phyloP scores from a whole-genome alignment of 2,888 invertebrate species.

The Apocheima hispidaria region DNA sequence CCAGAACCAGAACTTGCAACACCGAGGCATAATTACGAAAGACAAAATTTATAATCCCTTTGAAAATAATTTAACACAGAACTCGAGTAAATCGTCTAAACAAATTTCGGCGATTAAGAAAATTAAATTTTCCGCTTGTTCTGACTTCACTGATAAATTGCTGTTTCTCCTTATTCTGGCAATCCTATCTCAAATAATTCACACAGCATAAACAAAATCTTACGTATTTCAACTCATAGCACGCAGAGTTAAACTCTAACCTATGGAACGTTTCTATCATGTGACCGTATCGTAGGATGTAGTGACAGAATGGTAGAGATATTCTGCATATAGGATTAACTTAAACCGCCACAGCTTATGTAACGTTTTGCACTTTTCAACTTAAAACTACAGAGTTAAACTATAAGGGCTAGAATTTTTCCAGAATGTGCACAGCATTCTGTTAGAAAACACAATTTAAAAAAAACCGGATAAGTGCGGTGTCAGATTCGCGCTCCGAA shows the following conservation, averaged over 20 bases:
- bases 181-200: slow-evolving; percentile 17
- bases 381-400: no score
- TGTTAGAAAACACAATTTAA: no score
- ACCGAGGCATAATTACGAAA: slow-evolving; percentile 52
- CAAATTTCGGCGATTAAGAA: slow-evolving; percentile 59
- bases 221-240: background rate
- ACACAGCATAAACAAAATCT: slow-evolving; percentile 7
- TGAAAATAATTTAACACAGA: slow-evolving; percentile 59
- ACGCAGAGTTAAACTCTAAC: background rate
- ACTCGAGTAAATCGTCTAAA: slow-evolving; percentile 49
- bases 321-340: no score
- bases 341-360: no score
- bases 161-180: slow-evolving; percentile 43
- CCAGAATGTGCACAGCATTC: no score
- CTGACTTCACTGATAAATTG: slow-evolving; percentile 59
- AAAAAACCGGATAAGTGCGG: no score
- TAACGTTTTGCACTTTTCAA: no score
- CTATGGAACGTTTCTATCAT: background rate
- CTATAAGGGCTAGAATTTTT: no score
- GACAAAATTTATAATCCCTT: slow-evolving; percentile 64
- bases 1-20: slow-evolving; percentile 26
- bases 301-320: no score
- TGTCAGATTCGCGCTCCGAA: no score
- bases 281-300: no score
- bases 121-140: slow-evolving; percentile 66